Conservation (phyloP, 2,797 vertebrate species). For the Poliocrania exsul region DNA sequence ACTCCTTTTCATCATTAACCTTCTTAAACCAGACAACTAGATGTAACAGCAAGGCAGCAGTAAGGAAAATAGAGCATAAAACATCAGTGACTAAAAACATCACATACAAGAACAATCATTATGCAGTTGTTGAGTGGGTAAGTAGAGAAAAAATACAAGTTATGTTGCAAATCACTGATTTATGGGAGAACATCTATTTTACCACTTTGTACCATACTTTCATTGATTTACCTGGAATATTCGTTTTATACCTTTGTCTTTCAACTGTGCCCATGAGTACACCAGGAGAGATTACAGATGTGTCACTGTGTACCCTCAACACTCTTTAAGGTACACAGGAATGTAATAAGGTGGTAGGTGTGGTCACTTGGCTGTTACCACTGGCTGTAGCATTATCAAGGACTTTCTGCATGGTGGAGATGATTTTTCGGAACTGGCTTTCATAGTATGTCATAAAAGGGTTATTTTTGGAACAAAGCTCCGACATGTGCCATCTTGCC, state of each 20-base stretch:
- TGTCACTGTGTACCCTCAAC: not conserved
- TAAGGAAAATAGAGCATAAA: not conserved
- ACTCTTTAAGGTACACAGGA: not conserved
- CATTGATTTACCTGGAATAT: not conserved
- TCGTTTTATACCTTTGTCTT: not conserved
- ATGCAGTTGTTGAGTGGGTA: not conserved
- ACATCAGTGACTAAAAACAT: not conserved
- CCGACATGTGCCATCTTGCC: not conserved
- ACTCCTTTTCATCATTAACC: not conserved
- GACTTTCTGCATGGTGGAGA: not conserved
- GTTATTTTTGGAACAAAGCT: not conserved
- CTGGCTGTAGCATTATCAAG: not conserved
- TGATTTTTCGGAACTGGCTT: not conserved
- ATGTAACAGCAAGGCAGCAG: not conserved
- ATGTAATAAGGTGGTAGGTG: not conserved
- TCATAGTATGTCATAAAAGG: not conserved
- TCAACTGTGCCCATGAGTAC: not conserved
- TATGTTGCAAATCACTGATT: not conserved
- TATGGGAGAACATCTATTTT: not conserved
- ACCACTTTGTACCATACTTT: not conserved
- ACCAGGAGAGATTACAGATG: not conserved
- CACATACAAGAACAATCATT: not conserved
- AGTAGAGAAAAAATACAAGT: not conserved
- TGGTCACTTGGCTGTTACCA: not conserved
- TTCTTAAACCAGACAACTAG: not conserved